Percentiles rank a stretch among this genome's conserved stretches.
phyloP scores from a whole-genome alignment of 2,888 invertebrate genomes.

The Drosophila merina region DNA sequence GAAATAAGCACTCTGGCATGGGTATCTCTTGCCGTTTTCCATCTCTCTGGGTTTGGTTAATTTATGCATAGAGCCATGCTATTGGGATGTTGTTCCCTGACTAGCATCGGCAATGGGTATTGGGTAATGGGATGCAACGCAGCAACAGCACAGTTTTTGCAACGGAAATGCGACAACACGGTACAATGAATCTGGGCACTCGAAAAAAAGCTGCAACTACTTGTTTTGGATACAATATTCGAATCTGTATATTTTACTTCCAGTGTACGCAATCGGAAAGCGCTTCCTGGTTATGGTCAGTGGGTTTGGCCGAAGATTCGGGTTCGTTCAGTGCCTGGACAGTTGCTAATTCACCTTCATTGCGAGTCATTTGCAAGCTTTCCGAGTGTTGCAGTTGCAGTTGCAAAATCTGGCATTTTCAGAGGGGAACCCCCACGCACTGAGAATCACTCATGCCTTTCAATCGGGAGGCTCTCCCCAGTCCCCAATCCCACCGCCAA shows the following conservation, averaged over 20 bases:
- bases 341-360: slow-evolving; percentile 49
- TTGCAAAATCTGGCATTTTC: slow-evolving; percentile 16
- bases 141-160: slow-evolving; percentile 53
- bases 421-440: slow-evolving; percentile 28
- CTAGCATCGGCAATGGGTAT: slow-evolving; percentile 45
- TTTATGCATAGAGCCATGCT: slow-evolving; percentile 60
- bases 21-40: slow-evolving; percentile 3
- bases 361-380: slow-evolving; percentile 52
- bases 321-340: slow-evolving; percentile 28
- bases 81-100: slow-evolving; percentile 46
- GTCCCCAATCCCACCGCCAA: not conserved
- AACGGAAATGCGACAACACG: slow-evolving; percentile 74
- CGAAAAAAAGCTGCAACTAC: not conserved
- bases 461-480: slow-evolving; percentile 3
- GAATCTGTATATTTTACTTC: not conserved
- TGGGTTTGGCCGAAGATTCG: slow-evolving; percentile 31
- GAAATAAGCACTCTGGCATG: slow-evolving; percentile 36
- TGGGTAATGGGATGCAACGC: slow-evolving; percentile 15
- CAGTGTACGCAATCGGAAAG: slow-evolving; percentile 23
- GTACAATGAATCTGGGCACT: slow-evolving; percentile 44
- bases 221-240: too few relatives aligned
- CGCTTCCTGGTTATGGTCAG: slow-evolving; percentile 55
- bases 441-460: slow-evolving; percentile 66
- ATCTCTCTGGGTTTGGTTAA: slow-evolving; percentile 39
- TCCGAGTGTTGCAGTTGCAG: slow-evolving; percentile 44